Evolutionary conservation across 2,797 vertebrate genomes (phyloP).

Genomic region (Lemur catta): DNA sequence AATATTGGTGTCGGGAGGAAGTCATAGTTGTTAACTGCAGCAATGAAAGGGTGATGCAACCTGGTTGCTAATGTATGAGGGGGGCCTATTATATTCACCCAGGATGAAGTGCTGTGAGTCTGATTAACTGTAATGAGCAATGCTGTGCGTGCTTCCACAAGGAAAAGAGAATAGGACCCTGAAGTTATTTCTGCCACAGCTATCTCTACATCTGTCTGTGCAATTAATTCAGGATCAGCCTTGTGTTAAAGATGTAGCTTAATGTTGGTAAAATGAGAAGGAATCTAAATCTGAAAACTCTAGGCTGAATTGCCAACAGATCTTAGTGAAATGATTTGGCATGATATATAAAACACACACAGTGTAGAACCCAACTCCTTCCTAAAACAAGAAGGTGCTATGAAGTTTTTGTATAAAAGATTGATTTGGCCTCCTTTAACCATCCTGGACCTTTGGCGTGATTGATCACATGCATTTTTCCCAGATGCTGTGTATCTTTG

Average conservation of each 20-base stretch:
- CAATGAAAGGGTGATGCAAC: not conserved
- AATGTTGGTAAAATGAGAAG: not conserved
- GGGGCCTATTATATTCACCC: not conserved
- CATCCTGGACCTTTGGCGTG: no score
- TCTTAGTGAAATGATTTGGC: not conserved
- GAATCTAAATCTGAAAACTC: not conserved
- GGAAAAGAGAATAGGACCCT: not conserved
- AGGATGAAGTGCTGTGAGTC: not conserved
- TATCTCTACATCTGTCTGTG: not conserved
- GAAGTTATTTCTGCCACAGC: not conserved
- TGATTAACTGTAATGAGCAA: conserved; percentile 20
- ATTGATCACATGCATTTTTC: not conserved
- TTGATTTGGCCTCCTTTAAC: not conserved
- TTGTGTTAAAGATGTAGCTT: not conserved
- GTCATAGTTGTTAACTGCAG: not conserved
- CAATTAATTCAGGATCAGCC: not conserved
- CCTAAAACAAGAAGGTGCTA: not conserved
- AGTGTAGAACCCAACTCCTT: not conserved
- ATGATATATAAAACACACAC: not conserved
- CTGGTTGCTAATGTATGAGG: not conserved
- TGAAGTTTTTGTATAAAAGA: not conserved
- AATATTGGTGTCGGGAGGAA: not conserved
- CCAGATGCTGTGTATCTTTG: not conserved
- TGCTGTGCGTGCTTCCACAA: not conserved
- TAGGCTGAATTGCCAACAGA: not conserved